Base-by-base conservation (phyloP, 2,888 invertebrate genomes). In the Neoascia interrupta region DNA sequence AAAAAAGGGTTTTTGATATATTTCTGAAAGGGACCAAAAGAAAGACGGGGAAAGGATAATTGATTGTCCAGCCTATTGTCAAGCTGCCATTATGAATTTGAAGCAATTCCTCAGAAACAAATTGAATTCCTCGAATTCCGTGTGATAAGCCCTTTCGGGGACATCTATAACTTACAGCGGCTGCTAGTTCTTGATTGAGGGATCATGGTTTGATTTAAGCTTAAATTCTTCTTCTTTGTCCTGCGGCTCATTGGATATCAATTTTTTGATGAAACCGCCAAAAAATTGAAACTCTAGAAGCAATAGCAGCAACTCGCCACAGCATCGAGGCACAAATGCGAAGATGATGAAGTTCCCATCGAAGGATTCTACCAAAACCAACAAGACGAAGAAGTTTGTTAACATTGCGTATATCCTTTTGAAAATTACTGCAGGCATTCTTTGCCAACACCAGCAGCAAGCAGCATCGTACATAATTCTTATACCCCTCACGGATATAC, bases 391-490 rank as follows among this genome's bases (percentile, higher is more conserved):
- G 31, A 45, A 51, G 31, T 39, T 64, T 49, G 56, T 47, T 58
- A 51, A 54, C 51, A 60, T 54, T 47, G 45, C 45, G 49, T 47
- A 53, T 54, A 68, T 72, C 72, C 76, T 76, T 73, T 76, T 76
- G 70, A 76, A 76, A 76, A 76, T 76, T 64, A 76, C 64, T 60
- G 39, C 56, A 58, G 70, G 64, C 64, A 72, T 76, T 76, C 64
- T 76, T 70, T 58, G 39, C 26, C 45, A 70, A 53, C 75, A 53
- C 70, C 58, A 58, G n/a, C 37, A n/a, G 5, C 34, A 8, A 26
- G 26, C 51, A 43, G 21, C 69, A 36, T 23, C 41, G 49, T 51
- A 60, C 28, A 69, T 69, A 69, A 69, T 60, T 70, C 45, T 53
- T 37, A 60, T 70, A 41, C 49, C 18, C 21, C 16, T 3, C 37